A percentile compares a stretch with the other conserved stretches of the same genome.
Evolutionary conservation across 2,113 vertebrate species (phyloP).

Genomic region (Chionomys nivalis): DNA sequence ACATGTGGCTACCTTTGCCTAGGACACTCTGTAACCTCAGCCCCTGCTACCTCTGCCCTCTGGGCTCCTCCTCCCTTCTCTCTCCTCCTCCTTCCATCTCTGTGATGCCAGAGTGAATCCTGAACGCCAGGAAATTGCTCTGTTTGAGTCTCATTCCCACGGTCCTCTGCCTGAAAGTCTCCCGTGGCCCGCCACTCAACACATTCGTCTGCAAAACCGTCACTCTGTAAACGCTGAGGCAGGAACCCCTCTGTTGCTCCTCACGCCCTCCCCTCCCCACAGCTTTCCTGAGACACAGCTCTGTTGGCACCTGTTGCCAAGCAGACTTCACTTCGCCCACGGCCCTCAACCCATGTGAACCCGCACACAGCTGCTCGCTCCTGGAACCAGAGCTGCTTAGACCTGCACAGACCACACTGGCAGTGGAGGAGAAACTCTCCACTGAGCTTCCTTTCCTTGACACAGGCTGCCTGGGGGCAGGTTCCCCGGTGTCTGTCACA

Average conservation of each 20-base stretch:
- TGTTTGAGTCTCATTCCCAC: neutral
- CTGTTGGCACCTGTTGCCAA: too few relatives aligned
- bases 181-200: neutral
- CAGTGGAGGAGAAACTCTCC: neutral
- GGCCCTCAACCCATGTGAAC: neutral
- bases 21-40: neutral
- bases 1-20: accelerated
- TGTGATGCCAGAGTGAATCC: neutral
- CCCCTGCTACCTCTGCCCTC: neutral
- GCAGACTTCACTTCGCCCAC: neutral
- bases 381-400: neutral
- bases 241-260: neutral
- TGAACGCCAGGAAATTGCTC: neutral
- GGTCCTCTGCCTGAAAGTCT: neutral
- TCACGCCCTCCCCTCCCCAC: neutral
- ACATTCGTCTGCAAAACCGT: neutral
- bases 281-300: neutral
- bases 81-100: neutral
- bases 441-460: neutral
- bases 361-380: neutral
- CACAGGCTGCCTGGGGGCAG: neutral
- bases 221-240: neutral
- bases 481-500: neutral
- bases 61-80: too few relatives aligned
- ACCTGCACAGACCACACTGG: neutral